These are phyloP conservation scores for Rhynchophorus ferrugineus DNA, from an alignment of 1,140 invertebrate genomes.

Conservation along the genomic window DNA sequence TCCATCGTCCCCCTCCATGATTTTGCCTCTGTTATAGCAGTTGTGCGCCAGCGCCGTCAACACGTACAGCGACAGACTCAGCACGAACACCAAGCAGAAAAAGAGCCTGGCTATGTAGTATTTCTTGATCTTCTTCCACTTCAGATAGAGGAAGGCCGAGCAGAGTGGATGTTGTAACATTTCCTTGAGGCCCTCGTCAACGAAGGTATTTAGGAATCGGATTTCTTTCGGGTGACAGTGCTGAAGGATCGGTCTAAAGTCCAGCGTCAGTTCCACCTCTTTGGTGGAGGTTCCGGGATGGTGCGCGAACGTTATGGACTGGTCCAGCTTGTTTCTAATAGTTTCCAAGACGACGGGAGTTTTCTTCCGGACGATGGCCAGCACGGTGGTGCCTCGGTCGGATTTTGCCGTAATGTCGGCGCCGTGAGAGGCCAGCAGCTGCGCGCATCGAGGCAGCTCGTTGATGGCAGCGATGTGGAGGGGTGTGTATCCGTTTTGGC, in stretches of 20 bases:
- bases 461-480: slow-evolving; percentile 80
- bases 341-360: slow-evolving; percentile 72
- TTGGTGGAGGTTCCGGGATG: slow-evolving; percentile 65
- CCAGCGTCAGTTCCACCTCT: slow-evolving; percentile 70
- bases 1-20: slow-evolving; percentile 58
- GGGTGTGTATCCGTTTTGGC: slow-evolving; percentile 83
- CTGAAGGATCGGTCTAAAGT: slow-evolving; percentile 70
- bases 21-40: slow-evolving; percentile 67
- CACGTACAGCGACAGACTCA: slow-evolving; percentile 70
- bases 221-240: slow-evolving; percentile 72
- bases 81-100: slow-evolving; percentile 70
- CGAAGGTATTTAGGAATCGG: slow-evolving; percentile 71
- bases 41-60: slow-evolving; percentile 68
- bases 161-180: slow-evolving; percentile 74
- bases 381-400: slow-evolving; percentile 70
- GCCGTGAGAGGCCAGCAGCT: slow-evolving; percentile 72
- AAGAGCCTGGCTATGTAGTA: slow-evolving; percentile 73
- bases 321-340: slow-evolving; percentile 67
- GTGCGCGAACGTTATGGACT: slow-evolving; percentile 68
- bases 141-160: slow-evolving; percentile 73
- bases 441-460: slow-evolving; percentile 73
- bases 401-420: slow-evolving; percentile 78
- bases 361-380: slow-evolving; percentile 74
- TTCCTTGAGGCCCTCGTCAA: slow-evolving; percentile 76
- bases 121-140: slow-evolving; percentile 84